Evolutionary conservation across 2,888 invertebrate species (phyloP).

Genomic region (Melikaiella ostensackeni): DNA sequence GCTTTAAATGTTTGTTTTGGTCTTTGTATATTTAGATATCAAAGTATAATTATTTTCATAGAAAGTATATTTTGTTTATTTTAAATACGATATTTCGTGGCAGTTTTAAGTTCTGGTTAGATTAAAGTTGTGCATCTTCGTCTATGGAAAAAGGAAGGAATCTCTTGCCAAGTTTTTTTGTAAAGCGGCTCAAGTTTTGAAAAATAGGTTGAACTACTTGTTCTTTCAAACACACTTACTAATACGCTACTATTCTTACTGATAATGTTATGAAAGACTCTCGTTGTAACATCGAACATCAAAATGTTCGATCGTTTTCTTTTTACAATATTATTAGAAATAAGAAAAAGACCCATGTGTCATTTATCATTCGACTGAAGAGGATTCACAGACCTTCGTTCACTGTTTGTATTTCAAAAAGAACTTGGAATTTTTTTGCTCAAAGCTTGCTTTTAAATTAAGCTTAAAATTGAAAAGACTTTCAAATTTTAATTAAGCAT

Average conservation of each 20-base stretch:
- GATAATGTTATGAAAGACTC: conserved; percentile 53
- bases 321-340: conserved; percentile 13
- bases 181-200: conserved; percentile 65
- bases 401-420: conserved; percentile 19
- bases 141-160: conserved; percentile 52
- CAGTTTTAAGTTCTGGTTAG: conserved; percentile 41
- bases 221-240: conserved; percentile 68
- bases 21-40: not conserved
- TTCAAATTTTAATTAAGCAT: too few species aligned
- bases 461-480: too few species aligned
- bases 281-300: conserved; percentile 45
- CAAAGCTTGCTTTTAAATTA: not conserved
- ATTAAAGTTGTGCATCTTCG: conserved; percentile 54
- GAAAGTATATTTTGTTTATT: not conserved
- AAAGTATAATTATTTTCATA: not conserved
- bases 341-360: conserved; percentile 15
- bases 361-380: conserved; percentile 30
- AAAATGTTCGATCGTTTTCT: conserved; percentile 39
- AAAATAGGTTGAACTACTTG: conserved; percentile 54
- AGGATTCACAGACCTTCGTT: not conserved
- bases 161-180: conserved; percentile 71
- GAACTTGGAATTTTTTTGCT: not conserved
- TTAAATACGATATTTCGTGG: not conserved
- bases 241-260: conserved; percentile 61
- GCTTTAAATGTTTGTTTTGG: not conserved